These are phyloP conservation scores for Mus spicilegus DNA, from an alignment of 2,113 vertebrate species.

Conservation along the genomic window DNA sequence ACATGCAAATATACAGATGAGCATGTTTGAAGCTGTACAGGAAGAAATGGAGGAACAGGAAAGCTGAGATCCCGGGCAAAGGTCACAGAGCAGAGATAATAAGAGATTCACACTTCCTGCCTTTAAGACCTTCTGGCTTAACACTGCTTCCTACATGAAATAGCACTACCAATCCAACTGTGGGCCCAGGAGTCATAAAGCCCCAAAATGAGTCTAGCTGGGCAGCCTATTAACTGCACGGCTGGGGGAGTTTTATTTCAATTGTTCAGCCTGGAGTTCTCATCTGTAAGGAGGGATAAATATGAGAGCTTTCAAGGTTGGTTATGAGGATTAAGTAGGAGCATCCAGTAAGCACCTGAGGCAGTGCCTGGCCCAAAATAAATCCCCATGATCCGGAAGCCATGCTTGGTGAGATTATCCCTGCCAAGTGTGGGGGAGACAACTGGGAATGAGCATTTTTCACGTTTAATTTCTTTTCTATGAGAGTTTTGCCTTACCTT, in stretches of 20 bases:
- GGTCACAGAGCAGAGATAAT: slow-evolving; percentile 15
- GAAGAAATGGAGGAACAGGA: background rate
- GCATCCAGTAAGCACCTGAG: background rate
- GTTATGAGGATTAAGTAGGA: background rate
- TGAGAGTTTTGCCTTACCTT: slow-evolving; percentile 24
- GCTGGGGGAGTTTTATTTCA: background rate
- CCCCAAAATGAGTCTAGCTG: background rate
- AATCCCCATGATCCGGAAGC: background rate
- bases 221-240: background rate
- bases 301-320: background rate
- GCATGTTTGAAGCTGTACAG: background rate
- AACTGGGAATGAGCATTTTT: background rate
- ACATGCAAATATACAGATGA: background rate
- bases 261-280: background rate
- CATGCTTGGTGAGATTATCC: background rate
- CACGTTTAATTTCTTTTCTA: background rate
- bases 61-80: background rate
- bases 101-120: background rate
- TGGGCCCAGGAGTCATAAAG: background rate
- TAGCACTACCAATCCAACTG: background rate
- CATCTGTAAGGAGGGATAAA: background rate
- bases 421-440: background rate
- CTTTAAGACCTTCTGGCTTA: background rate
- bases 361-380: background rate
- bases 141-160: background rate